Base-by-base conservation (phyloP, 1,140 invertebrate species). In the Drosophila bifasciata region DNA sequence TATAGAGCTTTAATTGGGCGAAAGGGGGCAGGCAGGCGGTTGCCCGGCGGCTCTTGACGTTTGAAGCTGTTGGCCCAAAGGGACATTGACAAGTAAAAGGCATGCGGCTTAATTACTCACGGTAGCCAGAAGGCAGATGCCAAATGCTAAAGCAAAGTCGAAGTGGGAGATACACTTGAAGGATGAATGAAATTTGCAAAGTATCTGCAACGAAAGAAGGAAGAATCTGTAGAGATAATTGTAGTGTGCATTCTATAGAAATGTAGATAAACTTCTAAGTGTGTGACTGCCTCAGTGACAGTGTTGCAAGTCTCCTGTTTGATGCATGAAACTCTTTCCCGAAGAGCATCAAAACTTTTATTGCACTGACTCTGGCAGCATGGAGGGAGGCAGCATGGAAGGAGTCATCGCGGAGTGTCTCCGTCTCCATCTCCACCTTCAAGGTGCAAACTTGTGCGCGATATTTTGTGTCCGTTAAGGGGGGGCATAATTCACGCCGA, bases 41-140 rank as follows among this genome's bases (percentile, higher is more conserved):
- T 59, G 64, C 46, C 60, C 44, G 5, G 49, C 36, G 32, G 32
- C 32, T 36, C 32, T 13, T 13, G 32, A 49, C 56, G 56, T 73
- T 85, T 84, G 71, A 85, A 84, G 71, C 71, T 43, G 62, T n/a
- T n/a, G 9, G n/a, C 49, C 45, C 60, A 41, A 32, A 64, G 60
- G 55, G 52, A 48, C 43, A 39, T 9, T 21, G 48, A 11, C 48
- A 41, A 59, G 44, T 39, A 58, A 59, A 66, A 80, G 76, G 80
- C 81, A 85, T 79, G 72, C 67, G 64, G 73, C 81, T 85, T 85
- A 85, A 85, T 85, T 85, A 85, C 81, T 85, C 78, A 64, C 76
- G 79, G 73, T 85, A 58, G 72, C 80, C 55, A 52, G 62, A 39
- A 55, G 51, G 44, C 57, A 62, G 59, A 59, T n/a, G n/a, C 57